Evolutionary conservation across 2,888 invertebrate species (phyloP).

Genomic region (Phaonia tiefii): DNA sequence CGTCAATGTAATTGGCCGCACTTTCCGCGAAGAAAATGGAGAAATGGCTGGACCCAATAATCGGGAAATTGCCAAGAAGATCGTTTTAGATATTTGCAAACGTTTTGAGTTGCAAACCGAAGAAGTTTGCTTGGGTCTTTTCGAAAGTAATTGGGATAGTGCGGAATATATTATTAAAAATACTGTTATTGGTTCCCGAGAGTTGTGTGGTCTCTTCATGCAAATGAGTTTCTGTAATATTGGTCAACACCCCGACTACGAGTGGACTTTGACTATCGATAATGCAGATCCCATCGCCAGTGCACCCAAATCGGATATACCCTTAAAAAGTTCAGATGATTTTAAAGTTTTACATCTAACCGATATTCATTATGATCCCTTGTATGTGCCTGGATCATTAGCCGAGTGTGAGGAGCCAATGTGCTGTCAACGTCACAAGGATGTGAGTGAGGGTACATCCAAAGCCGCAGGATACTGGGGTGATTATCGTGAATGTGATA

Average conservation of each 20-base stretch:
- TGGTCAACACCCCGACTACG: conserved; percentile 69
- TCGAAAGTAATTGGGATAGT: conserved; percentile 84
- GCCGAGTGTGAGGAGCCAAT: conserved; percentile 88
- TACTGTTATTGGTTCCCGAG: conserved; percentile 80
- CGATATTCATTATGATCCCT: conserved; percentile 89
- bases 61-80: conserved; percentile 75
- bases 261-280: conserved; percentile 74
- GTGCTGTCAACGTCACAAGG: conserved; percentile 85
- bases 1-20: conserved; percentile 72
- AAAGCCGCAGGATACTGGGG: conserved; percentile 89
- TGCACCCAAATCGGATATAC: conserved; percentile 73
- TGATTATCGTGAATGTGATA: conserved; percentile 89
- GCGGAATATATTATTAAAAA: conserved; percentile 83
- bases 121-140: conserved; percentile 84
- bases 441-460: conserved; percentile 68
- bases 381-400: conserved; percentile 85
- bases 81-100: conserved; percentile 82
- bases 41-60: conserved; percentile 75
- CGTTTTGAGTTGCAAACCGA: conserved; percentile 82
- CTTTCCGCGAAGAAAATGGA: conserved; percentile 81
- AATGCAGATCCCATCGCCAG: conserved; percentile 54
- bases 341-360: conserved; percentile 76
- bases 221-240: conserved; percentile 73
- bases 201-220: conserved; percentile 78
- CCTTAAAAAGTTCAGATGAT: conserved; percentile 68